A percentile compares a stretch with the other conserved stretches of the same genome.
These are phyloP conservation scores for Periphyllus acericola DNA, from an alignment of 2,888 invertebrate species.

Conservation along the genomic window DNA sequence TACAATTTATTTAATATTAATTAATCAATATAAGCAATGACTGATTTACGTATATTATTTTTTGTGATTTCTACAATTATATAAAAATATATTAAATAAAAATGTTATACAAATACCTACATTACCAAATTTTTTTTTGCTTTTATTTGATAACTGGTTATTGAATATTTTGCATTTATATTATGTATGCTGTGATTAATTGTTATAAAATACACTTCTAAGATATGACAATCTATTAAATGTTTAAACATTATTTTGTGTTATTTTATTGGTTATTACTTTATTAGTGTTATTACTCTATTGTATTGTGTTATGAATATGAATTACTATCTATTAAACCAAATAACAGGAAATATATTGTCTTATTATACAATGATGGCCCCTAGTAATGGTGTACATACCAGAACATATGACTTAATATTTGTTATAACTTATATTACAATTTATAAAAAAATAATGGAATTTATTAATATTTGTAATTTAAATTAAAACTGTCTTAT, in stretches of 20 bases:
- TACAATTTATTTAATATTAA: background rate
- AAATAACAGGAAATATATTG: no score
- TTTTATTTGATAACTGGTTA: background rate
- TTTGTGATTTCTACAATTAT: background rate
- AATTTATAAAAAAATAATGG: no score
- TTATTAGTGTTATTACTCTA: no score
- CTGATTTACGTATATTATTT: slow-evolving; percentile 29
- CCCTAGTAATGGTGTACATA: no score
- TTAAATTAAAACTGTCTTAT: no score
- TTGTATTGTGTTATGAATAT: background rate
- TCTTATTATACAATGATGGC: background rate
- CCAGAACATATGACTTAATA: no score
- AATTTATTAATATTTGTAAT: no score
- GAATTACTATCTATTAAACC: background rate
- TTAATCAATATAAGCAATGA: slow-evolving; percentile 1
- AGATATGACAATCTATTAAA: slow-evolving; percentile 21
- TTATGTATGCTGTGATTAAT: slow-evolving; percentile 3
- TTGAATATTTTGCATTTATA: background rate
- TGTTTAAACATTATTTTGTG: background rate
- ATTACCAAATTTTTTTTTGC: background rate
- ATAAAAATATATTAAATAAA: background rate
- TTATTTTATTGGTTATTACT: background rate
- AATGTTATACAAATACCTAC: background rate
- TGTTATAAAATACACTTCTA: background rate
- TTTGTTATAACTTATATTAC: no score